Base-by-base conservation (phyloP, 2,888 invertebrate species). In the Strigamia transsilvanica region DNA sequence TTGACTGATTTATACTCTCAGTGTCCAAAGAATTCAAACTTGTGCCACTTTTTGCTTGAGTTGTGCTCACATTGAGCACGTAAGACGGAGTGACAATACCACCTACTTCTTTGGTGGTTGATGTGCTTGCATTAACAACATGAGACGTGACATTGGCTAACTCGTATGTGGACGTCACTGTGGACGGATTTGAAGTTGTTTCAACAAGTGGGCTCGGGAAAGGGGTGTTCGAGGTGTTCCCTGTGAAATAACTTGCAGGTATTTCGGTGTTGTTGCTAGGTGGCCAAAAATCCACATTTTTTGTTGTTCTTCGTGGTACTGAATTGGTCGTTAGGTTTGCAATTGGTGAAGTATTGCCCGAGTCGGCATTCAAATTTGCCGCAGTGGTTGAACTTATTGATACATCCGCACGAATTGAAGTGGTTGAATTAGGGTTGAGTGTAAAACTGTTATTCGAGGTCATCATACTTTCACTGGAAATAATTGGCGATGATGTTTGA, bases 371-470 rank as follows among this genome's bases (percentile, higher is more conserved):
- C 6, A 51, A 61, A 23, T 18, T 61, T 23, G 61, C 23, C 61
- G n/a, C 61, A 61, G 61, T 61, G 12, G 61, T 61, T 61, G 21
- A 18, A 23, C 12, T 61, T 61, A 61, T 61, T 61, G 61, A 23
- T 18, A 61, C 21, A 61, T 61, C 61, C 61, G 61, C 23, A 23
- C 18, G 61, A 23, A 23, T 18, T 61, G 61, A 23, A 61, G 61
- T 61, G 61, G 61, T 61, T 7, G 61, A 23, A 23, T 61, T 61
- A 18, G 23, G 23, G 23, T 7, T 12, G 21, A 61, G 61, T 23
- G 23, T 61, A 23, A 18, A 61, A 61, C 18, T 21, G 23, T 61
- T 61, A 61, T 61, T 61, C 61, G 61, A 61, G 61, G 61, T 61
- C 61, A 61, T 61, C 61, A 61, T 23, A 61, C 61, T 61, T 23